Base-by-base conservation (phyloP, 2,888 invertebrate species). In the Ypsolopha scabrella region DNA sequence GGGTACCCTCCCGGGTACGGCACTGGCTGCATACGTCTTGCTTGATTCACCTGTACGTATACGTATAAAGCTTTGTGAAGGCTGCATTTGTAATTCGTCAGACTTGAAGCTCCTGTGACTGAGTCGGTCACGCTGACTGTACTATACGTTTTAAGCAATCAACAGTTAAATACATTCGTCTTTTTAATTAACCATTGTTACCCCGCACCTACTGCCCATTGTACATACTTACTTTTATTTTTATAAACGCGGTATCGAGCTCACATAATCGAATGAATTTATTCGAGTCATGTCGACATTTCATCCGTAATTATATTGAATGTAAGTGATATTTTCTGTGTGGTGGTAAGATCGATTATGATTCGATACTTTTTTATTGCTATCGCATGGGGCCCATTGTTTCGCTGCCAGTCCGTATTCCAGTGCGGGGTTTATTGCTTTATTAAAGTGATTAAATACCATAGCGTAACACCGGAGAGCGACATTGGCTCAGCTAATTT, bases 391-490 rank as follows among this genome's bases (percentile, higher is more conserved):
- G 59, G 51, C 50, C 74, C 70, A 79, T 79, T 79, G 78, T 79
- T 74, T 63, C 61, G 59, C 60, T 58, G 58, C 24, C 58, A 47
- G 36, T 35, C 24, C 10, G 11, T 13, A 10, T 41, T 34, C 9
- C 47, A 2, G 14, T 50, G 44, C 60, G 56, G 59, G 61, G 61
- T 74, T 77, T 77, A 78, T 72, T 67, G 75, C 70, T 72, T 77
- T 77, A 75, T 70, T 77, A 76, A 74, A 76, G 77, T 77, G 77
- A 78, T 77, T 78, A 76, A 79, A 77, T 76, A 72, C 65, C 71
- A 69, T 68, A 67, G 70, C 71, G 72, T 69, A 70, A 70, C 68
- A 71, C 70, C 67, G 70, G 60, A 34, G 33, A 13, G 60, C 48
- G 63, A 64, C 66, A 66, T 67, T 62, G 67, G 57, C 61, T 58